phyloP scores from a whole-genome alignment of 2,888 invertebrate species.

The Ecliptopera silaceata region DNA sequence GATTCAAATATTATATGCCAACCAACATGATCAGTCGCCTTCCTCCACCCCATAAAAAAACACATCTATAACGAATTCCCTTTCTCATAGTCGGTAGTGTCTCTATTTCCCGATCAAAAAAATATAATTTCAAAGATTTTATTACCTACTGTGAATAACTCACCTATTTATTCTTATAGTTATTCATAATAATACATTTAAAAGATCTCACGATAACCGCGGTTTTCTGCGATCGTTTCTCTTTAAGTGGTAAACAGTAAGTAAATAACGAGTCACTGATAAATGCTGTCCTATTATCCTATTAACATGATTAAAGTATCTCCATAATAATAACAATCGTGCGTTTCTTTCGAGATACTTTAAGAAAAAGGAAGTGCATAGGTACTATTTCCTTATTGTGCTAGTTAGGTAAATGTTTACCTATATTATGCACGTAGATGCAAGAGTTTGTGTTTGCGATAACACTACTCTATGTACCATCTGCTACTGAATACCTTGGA shows the following conservation, averaged over 20 bases:
- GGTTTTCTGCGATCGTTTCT: conserved; percentile 15
- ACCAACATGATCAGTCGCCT: background rate
- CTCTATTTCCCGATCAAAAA: no score
- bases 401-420: conserved; percentile 3
- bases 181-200: conserved; percentile 13
- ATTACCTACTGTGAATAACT: no score
- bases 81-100: no score
- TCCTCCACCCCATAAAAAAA: background rate
- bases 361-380: conserved; percentile 8
- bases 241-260: conserved; percentile 18
- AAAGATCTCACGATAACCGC: conserved; percentile 19
- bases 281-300: conserved; percentile 35
- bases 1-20: background rate
- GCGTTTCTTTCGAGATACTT: conserved; percentile 4
- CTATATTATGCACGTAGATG: conserved; percentile 1
- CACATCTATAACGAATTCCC: no score
- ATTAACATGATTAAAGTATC: conserved; percentile 25
- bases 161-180: no score
- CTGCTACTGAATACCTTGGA: no score
- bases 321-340: conserved; percentile 14
- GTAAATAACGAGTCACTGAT: conserved; percentile 30
- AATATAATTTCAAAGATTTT: no score
- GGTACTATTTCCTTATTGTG: conserved; percentile 13
- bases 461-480: background rate
- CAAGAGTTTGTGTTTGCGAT: background rate